phyloP scores from a whole-genome alignment of 2,113 vertebrate species.

The Balaenoptera acutorostrata region DNA sequence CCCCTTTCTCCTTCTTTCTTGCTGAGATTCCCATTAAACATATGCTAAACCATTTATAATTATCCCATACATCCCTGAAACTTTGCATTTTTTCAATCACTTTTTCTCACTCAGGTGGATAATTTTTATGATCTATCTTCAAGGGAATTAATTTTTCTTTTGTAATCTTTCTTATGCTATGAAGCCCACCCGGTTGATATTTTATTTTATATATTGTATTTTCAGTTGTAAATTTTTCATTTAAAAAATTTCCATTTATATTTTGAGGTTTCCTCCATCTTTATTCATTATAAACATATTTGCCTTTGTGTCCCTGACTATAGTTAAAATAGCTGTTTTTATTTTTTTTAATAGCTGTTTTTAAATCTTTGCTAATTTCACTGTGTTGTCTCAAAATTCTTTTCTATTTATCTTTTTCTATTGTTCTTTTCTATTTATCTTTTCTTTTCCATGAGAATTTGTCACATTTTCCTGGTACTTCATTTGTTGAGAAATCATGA shows the following conservation, averaged over 20 bases:
- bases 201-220: neutral
- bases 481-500: neutral
- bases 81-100: neutral
- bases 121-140: neutral
- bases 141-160: neutral
- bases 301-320: neutral
- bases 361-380: neutral
- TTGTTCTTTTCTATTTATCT: neutral
- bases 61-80: neutral
- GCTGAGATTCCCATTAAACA: neutral
- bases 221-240: neutral
- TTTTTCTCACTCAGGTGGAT: neutral
- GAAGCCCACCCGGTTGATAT: neutral
- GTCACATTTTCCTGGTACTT: neutral
- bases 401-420: neutral
- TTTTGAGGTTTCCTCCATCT: neutral
- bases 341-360: neutral
- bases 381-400: neutral
- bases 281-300: neutral
- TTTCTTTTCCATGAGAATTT: neutral
- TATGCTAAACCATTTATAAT: neutral
- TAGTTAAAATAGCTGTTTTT: neutral
- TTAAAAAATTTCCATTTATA: neutral
- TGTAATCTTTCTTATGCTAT: neutral
- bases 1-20: neutral